A percentile compares a stretch with the other conserved stretches of the same genome.
These are phyloP conservation scores for Megalopta genalis DNA, from an alignment of 1,140 invertebrate species.

Conservation along the genomic window DNA sequence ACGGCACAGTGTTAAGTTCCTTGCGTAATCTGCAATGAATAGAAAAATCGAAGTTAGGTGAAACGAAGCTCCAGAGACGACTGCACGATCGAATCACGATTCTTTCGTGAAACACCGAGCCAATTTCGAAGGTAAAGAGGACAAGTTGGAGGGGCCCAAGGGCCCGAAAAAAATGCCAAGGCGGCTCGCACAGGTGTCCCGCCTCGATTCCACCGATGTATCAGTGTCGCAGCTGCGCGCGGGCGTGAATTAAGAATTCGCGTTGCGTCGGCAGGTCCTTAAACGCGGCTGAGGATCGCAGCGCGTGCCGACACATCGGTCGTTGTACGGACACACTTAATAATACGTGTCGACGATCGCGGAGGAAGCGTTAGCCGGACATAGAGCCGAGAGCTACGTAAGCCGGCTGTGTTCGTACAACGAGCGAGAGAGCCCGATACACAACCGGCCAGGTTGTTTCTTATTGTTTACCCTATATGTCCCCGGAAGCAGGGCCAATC, in stretches of 20 bases:
- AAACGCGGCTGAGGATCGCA: conserved; percentile 58
- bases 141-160: no score
- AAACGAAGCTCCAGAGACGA: no score
- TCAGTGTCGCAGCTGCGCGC: neutral
- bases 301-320: conserved; percentile 73
- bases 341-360: conserved; percentile 69
- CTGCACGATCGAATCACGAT: no score
- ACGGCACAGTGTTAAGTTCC: no score
- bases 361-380: conserved; percentile 34
- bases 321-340: conserved; percentile 74
- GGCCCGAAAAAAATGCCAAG: neutral
- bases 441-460: conserved; percentile 62
- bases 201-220: neutral
- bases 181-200: neutral
- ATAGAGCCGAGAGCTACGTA: conserved; percentile 42
- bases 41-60: no score
- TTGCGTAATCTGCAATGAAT: no score
- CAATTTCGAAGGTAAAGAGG: no score
- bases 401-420: conserved; percentile 41
- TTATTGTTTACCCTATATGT: conserved; percentile 80
- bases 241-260: conserved; percentile 39
- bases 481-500: conserved; percentile 80
- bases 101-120: no score
- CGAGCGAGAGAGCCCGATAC: conserved; percentile 3
- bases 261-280: conserved; percentile 41